These are phyloP conservation scores for Hydra vulgaris DNA, from an alignment of 30 jellyfish, hydroid and myxozoan genomes.

Conservation along the genomic window DNA sequence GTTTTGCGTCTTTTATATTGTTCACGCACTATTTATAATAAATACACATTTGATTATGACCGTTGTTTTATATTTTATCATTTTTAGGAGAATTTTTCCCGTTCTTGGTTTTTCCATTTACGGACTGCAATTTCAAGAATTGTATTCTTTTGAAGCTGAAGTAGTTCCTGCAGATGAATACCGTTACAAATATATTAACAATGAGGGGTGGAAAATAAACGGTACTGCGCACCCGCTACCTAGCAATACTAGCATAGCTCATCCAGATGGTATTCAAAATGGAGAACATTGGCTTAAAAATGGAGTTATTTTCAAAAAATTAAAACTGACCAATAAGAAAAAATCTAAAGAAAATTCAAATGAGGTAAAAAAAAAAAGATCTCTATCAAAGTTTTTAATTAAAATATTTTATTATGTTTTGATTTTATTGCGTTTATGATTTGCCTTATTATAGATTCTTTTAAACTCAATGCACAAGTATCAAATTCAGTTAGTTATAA, in stretches of 20 bases:
- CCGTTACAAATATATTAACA: constrained; percentile 19
- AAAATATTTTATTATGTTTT: background rate
- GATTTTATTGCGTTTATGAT: background rate
- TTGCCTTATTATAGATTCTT: constrained; percentile 14
- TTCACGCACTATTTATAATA: no score
- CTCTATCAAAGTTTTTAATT: background rate
- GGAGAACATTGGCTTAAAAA: constrained; percentile 37
- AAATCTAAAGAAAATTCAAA: constrained; percentile 19
- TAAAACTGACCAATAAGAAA: constrained; percentile 20
- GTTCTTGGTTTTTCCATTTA: constrained; percentile 18
- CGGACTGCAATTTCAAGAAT: background rate
- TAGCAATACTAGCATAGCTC: constrained; percentile 10
- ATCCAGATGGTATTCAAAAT: constrained; percentile 36
- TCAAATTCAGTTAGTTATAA: constrained; percentile 7
- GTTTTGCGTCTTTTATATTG: no score
- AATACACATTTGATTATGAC: no score
- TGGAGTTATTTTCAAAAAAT: constrained; percentile 27
- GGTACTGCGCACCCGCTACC: constrained; percentile 21
- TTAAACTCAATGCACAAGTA: constrained; percentile 36
- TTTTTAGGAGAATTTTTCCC: constrained; percentile 32
- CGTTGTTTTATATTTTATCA: no score
- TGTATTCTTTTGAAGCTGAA: constrained; percentile 26
- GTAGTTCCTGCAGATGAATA: constrained; percentile 22
- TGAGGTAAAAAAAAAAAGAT: constrained; percentile 6
- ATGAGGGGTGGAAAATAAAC: constrained; percentile 21